phyloP scores from a whole-genome alignment of 2,888 invertebrate species.

The Dryococelus australis region DNA sequence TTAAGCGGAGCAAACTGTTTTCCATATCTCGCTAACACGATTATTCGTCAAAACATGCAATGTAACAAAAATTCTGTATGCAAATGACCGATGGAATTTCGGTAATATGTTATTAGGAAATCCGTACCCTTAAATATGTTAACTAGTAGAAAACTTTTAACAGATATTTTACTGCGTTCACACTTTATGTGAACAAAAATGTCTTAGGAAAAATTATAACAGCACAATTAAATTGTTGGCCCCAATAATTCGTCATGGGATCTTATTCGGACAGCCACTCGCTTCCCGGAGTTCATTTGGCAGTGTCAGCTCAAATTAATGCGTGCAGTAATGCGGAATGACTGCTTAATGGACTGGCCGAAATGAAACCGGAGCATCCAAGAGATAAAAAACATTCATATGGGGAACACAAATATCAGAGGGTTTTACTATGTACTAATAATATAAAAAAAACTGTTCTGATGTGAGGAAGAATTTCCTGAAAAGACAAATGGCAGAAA shows the following conservation, averaged over 20 bases:
- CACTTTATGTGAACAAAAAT: too few species aligned
- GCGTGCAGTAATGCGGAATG: background rate
- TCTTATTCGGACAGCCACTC: background rate
- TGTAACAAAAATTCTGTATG: too few species aligned
- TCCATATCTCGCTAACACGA: too few species aligned
- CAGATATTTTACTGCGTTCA: too few species aligned
- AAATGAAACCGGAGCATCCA: background rate
- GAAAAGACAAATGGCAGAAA: background rate
- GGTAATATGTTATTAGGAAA: too few species aligned
- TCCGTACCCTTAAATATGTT: too few species aligned
- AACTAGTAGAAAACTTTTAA: too few species aligned
- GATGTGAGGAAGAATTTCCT: background rate
- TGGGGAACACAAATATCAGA: background rate
- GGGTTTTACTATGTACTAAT: background rate
- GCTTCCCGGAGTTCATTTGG: background rate
- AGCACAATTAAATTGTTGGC: background rate
- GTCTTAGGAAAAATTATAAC: background rate
- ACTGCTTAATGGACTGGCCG: conserved; percentile 16
- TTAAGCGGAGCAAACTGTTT: too few species aligned
- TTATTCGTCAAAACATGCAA: too few species aligned
- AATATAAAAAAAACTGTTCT: background rate
- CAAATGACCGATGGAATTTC: too few species aligned
- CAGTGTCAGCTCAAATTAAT: background rate
- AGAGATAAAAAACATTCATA: background rate
- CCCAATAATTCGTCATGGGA: background rate